phyloP scores from a whole-genome alignment of 2,888 invertebrate species.

The Trachelus stipa region DNA sequence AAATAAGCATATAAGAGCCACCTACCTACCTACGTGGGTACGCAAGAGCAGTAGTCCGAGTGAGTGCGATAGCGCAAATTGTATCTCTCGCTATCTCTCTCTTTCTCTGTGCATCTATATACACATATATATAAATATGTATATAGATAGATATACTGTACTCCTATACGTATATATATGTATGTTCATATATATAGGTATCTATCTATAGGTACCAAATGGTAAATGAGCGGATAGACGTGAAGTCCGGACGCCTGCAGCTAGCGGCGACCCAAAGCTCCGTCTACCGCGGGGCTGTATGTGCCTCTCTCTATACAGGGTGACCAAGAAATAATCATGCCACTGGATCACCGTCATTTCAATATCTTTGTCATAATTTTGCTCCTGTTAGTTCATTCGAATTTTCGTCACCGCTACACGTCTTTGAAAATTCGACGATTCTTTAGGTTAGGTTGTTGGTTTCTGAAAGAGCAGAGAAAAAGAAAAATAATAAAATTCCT shows the following conservation, averaged over 20 bases:
- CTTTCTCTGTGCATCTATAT: constrained; percentile 16
- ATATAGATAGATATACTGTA: constrained; percentile 17
- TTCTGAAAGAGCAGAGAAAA: background rate
- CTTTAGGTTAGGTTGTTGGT: background rate
- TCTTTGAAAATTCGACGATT: background rate
- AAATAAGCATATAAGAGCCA: constrained; percentile 47
- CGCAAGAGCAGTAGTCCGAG: constrained; percentile 16
- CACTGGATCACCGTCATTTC: background rate
- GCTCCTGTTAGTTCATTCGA: background rate
- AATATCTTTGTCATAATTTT: background rate
- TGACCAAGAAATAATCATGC: constrained; percentile 37
- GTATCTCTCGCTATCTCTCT: constrained; percentile 3
- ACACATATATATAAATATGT: constrained; percentile 30
- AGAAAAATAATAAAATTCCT: background rate
- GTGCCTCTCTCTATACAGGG: constrained; percentile 55
- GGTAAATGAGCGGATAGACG: constrained; percentile 67
- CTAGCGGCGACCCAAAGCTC: constrained; percentile 67
- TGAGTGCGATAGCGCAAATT: background rate
- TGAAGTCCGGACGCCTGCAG: constrained; percentile 62
- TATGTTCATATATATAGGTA: constrained; percentile 35
- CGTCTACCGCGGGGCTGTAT: constrained; percentile 64
- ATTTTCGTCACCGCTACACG: background rate
- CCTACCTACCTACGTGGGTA: constrained; percentile 32
- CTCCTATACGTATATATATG: constrained; percentile 34
- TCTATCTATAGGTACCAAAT: constrained; percentile 67